Evolutionary conservation across 2,888 invertebrate species (phyloP).

Genomic region (Dicyrtoma fusca): DNA sequence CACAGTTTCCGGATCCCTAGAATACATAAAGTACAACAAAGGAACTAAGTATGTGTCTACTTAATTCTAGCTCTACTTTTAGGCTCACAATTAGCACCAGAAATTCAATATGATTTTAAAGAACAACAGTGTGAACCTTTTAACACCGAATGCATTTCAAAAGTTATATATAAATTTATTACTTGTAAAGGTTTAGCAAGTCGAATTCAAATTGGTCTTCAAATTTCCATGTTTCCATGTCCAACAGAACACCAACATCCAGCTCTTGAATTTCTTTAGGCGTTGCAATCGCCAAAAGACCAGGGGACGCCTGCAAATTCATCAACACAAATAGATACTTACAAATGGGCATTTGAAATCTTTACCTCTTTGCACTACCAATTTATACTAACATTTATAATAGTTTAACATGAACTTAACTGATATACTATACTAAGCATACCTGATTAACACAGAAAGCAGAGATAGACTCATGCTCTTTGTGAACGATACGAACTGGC

Average conservation of each 20-base stretch:
- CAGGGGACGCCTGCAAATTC: conserved; percentile 69
- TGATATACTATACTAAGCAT: conserved; percentile 27
- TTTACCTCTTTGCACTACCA: too few species aligned
- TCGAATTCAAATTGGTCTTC: conserved; percentile 98
- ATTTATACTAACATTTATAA: too few species aligned
- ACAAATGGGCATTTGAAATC: not conserved
- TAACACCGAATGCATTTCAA: too few species aligned
- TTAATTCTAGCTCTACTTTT: not conserved
- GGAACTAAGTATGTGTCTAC: too few species aligned
- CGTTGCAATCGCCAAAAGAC: conserved; percentile 88
- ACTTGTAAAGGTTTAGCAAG: conserved; percentile 76
- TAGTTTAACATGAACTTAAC: too few species aligned
- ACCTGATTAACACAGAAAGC: conserved; percentile 97
- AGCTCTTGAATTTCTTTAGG: conserved; percentile 97
- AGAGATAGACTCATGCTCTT: conserved; percentile 97
- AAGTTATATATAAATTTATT: conserved; percentile 26
- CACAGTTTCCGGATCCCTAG: conserved; percentile 71
- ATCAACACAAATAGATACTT: not conserved
- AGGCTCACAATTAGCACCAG: not conserved
- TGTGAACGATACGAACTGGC: conserved; percentile 94
- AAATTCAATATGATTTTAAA: too few species aligned
- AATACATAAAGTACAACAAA: too few species aligned
- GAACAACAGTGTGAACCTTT: too few species aligned
- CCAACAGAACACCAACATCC: conserved; percentile 89
- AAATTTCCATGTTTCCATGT: conserved; percentile 83